These are phyloP conservation scores for Nesidiocoris tenuis DNA, from an alignment of 2,888 invertebrate species.

Conservation along the genomic window DNA sequence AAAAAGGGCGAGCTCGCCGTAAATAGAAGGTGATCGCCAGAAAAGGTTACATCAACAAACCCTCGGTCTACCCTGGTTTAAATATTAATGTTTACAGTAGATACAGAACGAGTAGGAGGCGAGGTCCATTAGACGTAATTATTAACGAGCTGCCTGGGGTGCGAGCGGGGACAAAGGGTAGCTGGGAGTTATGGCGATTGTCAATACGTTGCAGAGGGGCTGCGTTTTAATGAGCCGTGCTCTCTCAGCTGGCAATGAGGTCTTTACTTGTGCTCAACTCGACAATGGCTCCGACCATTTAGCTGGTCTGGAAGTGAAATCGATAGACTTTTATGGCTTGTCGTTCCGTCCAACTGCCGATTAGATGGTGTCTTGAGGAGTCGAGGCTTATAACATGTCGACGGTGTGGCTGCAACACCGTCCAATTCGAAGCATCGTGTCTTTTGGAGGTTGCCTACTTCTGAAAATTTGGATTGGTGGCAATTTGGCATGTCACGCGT, in stretches of 20 bases:
- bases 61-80: constrained; percentile 21
- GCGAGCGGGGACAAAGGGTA: constrained; percentile 9
- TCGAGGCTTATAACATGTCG: no score
- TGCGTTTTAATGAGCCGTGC: constrained; percentile 39
- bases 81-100: constrained; percentile 41
- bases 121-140: constrained; percentile 38
- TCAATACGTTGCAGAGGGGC: constrained; percentile 28
- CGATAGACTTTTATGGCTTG: no score
- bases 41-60: constrained; percentile 32
- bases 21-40: constrained; percentile 38
- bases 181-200: constrained; percentile 36
- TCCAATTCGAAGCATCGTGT: no score
- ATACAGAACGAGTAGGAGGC: constrained; percentile 8
- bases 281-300: no score
- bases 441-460: no score
- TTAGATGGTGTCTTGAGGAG: no score
- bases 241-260: neutral
- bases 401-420: no score
- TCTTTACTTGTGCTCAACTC: no score
- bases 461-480: no score
- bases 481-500: no score
- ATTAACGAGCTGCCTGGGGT: constrained; percentile 35
- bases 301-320: no score
- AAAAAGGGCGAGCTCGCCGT: constrained; percentile 35
- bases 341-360: no score